These are phyloP conservation scores for Petrocephalus microphthalmus DNA, from an alignment of 2,113 vertebrate genomes.

Conservation along the genomic window DNA sequence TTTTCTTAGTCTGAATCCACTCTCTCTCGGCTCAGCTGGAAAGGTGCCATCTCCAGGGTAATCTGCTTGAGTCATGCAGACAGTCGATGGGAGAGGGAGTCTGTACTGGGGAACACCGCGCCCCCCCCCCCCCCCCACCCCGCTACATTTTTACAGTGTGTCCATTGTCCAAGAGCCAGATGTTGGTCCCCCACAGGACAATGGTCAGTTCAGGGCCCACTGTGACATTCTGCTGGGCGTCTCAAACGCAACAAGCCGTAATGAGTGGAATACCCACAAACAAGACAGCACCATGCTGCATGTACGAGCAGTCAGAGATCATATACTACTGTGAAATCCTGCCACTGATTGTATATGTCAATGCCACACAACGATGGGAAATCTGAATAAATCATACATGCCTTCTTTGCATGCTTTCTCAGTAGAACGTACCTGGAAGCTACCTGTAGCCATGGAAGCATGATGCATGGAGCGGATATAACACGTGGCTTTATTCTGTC, in stretches of 20 bases:
- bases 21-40: neutral
- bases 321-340: neutral
- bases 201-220: neutral
- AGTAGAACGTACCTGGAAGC: neutral
- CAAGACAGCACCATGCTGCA: neutral
- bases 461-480: neutral
- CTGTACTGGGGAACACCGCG: neutral
- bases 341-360: neutral
- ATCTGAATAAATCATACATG: neutral
- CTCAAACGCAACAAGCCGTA: neutral
- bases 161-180: conserved; percentile 7
- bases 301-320: neutral
- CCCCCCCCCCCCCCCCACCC: neutral
- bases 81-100: neutral
- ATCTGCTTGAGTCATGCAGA: neutral
- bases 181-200: neutral
- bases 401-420: neutral
- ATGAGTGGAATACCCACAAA: neutral
- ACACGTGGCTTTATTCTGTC: neutral
- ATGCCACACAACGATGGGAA: neutral
- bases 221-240: neutral
- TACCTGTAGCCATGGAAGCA: neutral
- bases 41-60: neutral
- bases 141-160: neutral
- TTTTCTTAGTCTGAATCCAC: neutral